These are phyloP conservation scores for Malurus leucopterus DNA, from an alignment of 2,797 vertebrate species.

Conservation along the genomic window DNA sequence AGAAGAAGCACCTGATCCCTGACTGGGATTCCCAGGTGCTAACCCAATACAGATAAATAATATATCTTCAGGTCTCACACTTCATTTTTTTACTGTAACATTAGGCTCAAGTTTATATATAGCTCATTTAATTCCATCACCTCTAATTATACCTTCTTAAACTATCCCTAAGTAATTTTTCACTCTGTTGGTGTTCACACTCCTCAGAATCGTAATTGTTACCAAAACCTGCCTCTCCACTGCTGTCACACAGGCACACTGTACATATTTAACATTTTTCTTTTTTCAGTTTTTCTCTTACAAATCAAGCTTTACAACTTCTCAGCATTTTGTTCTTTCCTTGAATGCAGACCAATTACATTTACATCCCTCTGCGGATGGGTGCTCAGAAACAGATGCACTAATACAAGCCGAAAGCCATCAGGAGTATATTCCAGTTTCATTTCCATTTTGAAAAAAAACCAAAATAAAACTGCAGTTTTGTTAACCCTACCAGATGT, in stretches of 20 bases:
- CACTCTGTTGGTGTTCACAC: not conserved
- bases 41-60: not conserved
- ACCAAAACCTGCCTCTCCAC: conserved; percentile 1
- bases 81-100: not conserved
- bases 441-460: conserved; percentile 30
- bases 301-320: conserved; percentile 2
- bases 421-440: not conserved
- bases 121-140: not conserved
- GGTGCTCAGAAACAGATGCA: conserved; percentile 14
- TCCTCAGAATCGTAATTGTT: not conserved
- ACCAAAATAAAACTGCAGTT: not conserved
- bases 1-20: not conserved
- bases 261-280: not conserved
- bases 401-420: not conserved
- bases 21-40: not conserved
- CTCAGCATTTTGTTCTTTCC: not conserved
- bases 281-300: not conserved
- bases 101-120: not conserved
- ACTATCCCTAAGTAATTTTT: not conserved
- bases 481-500: conserved; percentile 3
- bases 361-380: not conserved
- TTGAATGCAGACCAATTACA: not conserved
- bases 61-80: not conserved
- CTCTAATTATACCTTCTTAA: not conserved
- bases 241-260: not conserved